A percentile compares a stretch with the other conserved stretches of the same genome.
Evolutionary conservation across 2,797 vertebrate species (phyloP).

Genomic region (Helarctos malayanus): DNA sequence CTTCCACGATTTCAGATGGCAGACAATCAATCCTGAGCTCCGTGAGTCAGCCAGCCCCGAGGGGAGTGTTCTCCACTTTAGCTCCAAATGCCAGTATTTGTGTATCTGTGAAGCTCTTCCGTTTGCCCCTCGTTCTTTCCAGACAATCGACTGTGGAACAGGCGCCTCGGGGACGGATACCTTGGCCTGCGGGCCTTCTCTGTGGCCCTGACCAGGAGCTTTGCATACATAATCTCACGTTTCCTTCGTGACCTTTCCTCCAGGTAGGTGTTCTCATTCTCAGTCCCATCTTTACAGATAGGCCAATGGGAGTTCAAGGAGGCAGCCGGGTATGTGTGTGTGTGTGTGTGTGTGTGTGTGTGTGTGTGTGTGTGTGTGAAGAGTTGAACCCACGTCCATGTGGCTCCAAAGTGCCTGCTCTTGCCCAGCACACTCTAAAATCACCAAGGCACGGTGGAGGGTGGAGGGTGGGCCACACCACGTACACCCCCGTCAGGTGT

Average conservation of each 20-base stretch:
- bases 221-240: neutral
- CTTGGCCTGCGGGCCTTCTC: neutral
- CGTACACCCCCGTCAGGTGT: neutral
- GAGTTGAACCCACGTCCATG: neutral
- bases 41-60: neutral
- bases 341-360: too few relatives aligned
- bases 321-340: neutral
- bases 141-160: neutral
- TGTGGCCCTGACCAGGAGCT: neutral
- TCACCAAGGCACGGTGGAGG: rapidly evolving
- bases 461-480: neutral
- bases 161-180: rapidly evolving
- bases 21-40: neutral
- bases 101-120: neutral
- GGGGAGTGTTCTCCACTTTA: neutral
- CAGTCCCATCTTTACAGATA: neutral
- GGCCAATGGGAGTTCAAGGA: neutral
- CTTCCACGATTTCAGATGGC: neutral
- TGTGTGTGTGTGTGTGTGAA: too few relatives aligned
- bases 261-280: neutral
- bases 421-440: neutral
- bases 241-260: neutral
- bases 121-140: neutral
- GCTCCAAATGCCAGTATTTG: neutral
- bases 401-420: neutral